Evolutionary conservation across 1,140 invertebrate genomes (phyloP), one percentile per base, ranked within the genome.

Genomic region (Ceratosolen solmsi): DNA sequence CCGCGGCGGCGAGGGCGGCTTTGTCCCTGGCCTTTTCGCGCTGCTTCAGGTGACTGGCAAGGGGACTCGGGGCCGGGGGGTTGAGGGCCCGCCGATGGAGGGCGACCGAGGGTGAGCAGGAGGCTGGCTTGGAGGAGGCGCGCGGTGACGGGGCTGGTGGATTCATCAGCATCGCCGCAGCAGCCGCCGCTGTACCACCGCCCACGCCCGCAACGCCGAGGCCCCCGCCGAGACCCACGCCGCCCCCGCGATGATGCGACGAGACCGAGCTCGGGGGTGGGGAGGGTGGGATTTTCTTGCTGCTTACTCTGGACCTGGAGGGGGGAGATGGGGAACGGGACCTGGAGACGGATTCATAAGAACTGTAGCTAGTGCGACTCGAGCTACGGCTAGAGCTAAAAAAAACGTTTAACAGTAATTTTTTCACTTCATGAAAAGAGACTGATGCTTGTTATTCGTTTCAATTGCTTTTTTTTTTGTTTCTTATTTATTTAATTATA

Each of bases 81-180:
- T 91, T 91, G 9, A 92, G 85, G 30, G 90, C 90, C 8, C 91
- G 88, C 81, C 91, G 85, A 77, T 92, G 90, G 17, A 91, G 56
- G 11, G 71, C 13, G 13, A 68, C 25, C 36, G 79, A 73, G 20
- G 71, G 70, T 27, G 79, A 80, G 8, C 58, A 33, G 4, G 46
- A 72, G 13, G 88, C 89, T 89, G 49, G 86, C 36, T 68, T 76
- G 0, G 70, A 88, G 1, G 89, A 90, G 27, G 88, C 86, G 4
- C 93, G 92, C 20, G 91, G 90, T 77, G 92, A 92, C 74, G 94
- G 94, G 84, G 94, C 94, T 2, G 94, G 94, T 78, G 94, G 94
- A 89, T 94, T 95, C 94, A 95, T 95, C 65, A 94, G 87, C 85
- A 94, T 93, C 0, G 94, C 94, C 30, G 94, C 89, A 87, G 89